Base-by-base conservation (phyloP, 2,888 invertebrate genomes). In the Danaus chrysippus region DNA sequence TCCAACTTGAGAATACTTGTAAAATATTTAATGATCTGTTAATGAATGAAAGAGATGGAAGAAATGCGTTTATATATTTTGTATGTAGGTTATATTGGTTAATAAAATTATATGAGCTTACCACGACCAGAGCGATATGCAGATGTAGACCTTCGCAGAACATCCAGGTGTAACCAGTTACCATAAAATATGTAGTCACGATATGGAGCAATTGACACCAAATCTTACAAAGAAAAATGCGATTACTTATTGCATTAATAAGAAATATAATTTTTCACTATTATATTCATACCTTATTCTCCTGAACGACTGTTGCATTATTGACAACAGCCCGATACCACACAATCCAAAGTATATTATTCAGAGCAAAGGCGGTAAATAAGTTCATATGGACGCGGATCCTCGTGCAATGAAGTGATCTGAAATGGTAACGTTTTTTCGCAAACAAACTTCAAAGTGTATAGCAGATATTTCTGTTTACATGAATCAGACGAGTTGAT, bases 121-220 rank as follows among this genome's bases (percentile, higher is more conserved):
- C 95, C 73, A 95, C 93, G 10, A 95, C 95, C 0, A 96, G 87
- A 0, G 95, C 93, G 15, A 96, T 92, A 79, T 96, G 95, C 10
- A 96, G 85, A 76, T 96, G 94, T 1, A 96, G 84, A 0, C 95
- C 95, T 77, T 96, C 96, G 76, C 94, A 94, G 78, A 96, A 96
- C 96, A 96, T 96, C 96, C 96, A 96, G 78, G 95, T 92, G 82
- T 96, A 96, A 79, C 95, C 95, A 54, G 94, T 93, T 55, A 95
- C 86, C 91, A 95, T 94, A 71, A 95, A 93, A 77, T 96, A 96
- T 75, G 94, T 93, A 0, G 93, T 92, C 1, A 94, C 64, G 41
- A 95, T 78, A 78, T 96, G 95, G 1, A 96, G 84, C 0, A 86
- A 75, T 78, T 94, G 94, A 78, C 96, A 96, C 93, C 94, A 95